Base-by-base conservation (phyloP, 2,888 invertebrate species). In the Hecatera dysodea region DNA sequence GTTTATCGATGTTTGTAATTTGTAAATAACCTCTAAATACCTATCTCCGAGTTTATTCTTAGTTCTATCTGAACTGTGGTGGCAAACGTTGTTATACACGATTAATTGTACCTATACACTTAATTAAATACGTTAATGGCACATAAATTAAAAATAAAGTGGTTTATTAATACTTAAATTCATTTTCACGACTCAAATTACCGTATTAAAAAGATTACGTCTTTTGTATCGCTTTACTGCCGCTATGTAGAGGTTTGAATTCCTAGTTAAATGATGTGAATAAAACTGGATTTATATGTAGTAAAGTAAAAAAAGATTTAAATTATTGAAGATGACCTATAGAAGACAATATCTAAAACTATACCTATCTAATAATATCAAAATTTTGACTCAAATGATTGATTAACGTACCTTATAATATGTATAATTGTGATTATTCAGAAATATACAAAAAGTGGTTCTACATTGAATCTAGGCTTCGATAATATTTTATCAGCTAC, bases 1-100 rank as follows among this genome's bases (percentile, higher is more conserved):
- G 24, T 75, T 57, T 39, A 79, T 46, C n/a, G 39, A n/a, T 60
- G 65, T 56, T 33, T 62, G 15, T 70, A 39, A 67, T 57, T 68
- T 33, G 36, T 57, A 29, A 36, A 44, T 52, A 72, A 76, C 33
- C 67, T 67, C 27, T 56, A 56, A 65, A 64, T 55, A 29, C 12
- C n/a, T 39, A 56, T 33, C n/a, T 44, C 44, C 19, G 1, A 50
- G 29, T 42, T 36, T 36, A 24, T 36, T 75, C 5, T 67, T 56
- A 56, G n/a, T 53, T 29, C n/a, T 42, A 44, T 65, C 48, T 50
- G 19, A 68, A 27, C 42, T 56, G 12, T 44, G 9, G 22, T 9
- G 22, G 12, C 46, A 46, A 52, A 22, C 19, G 3, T 52, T 74
- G 19, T 62, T 44, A 24, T 48, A n/a, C 22, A 12, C 19, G 68